Percentiles rank a stretch among this genome's conserved stretches.
phyloP scores from a whole-genome alignment of 1,140 invertebrate species.

The Drosophila pseudoananassae region DNA sequence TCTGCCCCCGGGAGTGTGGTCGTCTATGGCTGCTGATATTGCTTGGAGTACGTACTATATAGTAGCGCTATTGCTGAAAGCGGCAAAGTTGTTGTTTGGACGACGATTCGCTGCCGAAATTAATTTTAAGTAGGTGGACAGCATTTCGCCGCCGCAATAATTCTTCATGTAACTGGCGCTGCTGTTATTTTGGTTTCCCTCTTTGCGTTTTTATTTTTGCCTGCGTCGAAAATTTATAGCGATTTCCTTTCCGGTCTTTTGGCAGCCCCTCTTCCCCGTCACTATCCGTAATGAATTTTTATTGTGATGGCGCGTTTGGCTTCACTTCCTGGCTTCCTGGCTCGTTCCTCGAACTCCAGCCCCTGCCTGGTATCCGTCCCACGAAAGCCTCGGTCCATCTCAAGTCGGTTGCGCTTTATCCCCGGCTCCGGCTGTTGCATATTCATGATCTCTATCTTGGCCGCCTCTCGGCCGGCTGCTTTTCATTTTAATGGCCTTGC shows the following conservation, averaged over 20 bases:
- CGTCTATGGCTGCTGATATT: constrained; percentile 15
- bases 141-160: constrained; percentile 77
- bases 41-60: neutral
- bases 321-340: constrained; percentile 53
- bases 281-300: constrained; percentile 79
- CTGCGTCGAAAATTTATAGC: constrained; percentile 73
- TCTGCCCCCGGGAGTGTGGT: neutral
- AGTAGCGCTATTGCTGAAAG: constrained; percentile 5
- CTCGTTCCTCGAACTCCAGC: constrained; percentile 1
- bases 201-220: constrained; percentile 21
- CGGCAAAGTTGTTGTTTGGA: constrained; percentile 26
- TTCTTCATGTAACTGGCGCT: constrained; percentile 75
- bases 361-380: neutral
- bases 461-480: constrained; percentile 18
- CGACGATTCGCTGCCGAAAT: constrained; percentile 63
- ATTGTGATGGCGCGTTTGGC: constrained; percentile 78
- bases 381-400: constrained; percentile 6
- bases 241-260: constrained; percentile 76
- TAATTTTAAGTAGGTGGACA: constrained; percentile 83
- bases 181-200: constrained; percentile 45
- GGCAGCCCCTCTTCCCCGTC: constrained; percentile 37
- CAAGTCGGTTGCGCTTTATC: constrained; percentile 59
- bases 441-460: constrained; percentile 65
- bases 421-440: constrained; percentile 65
- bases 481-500: constrained; percentile 60